A percentile compares a stretch with the other conserved stretches of the same genome.
Evolutionary conservation across 2,888 invertebrate genomes (phyloP).

Genomic region (Pyrrhia umbra): DNA sequence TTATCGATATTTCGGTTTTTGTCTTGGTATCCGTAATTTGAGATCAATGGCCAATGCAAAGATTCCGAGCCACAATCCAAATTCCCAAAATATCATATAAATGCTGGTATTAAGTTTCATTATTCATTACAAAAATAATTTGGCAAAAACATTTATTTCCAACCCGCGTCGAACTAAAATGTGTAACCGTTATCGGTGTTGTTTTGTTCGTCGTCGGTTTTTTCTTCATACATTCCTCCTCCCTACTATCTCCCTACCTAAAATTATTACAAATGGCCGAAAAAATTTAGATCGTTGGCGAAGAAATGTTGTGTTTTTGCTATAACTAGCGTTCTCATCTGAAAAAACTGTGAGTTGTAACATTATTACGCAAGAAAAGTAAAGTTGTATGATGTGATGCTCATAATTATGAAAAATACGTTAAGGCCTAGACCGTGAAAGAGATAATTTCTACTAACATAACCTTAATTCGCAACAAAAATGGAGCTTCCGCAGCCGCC

Average conservation of each 20-base stretch:
- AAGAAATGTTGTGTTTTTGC: conserved; percentile 57
- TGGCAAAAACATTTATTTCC: too few relatives aligned
- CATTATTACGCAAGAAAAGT: conserved; percentile 17
- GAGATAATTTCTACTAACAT: conserved; percentile 59
- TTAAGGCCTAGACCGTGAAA: conserved; percentile 26
- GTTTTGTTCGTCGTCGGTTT: neutral
- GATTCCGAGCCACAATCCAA: too few relatives aligned
- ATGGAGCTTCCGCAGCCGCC: conserved; percentile 91
- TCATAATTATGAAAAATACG: conserved; percentile 36
- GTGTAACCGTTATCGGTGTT: neutral
- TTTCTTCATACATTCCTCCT: too few relatives aligned
- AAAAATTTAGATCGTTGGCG: conserved; percentile 54
- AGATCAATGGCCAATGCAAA: neutral
- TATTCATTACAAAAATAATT: too few relatives aligned
- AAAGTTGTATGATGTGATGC: conserved; percentile 37
- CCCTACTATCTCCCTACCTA: conserved; percentile 3
- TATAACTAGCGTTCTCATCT: conserved; percentile 28
- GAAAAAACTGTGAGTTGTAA: conserved; percentile 36
- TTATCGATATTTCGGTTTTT: conserved; percentile 7
- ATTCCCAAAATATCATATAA: too few relatives aligned
- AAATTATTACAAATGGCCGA: conserved; percentile 72
- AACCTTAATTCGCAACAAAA: conserved; percentile 80
- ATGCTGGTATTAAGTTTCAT: too few relatives aligned
- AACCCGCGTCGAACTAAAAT: neutral
- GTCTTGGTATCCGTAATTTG: neutral